Evolutionary conservation across 2,797 vertebrate species (phyloP).

Genomic region (Lagorchestes hirsutus): DNA sequence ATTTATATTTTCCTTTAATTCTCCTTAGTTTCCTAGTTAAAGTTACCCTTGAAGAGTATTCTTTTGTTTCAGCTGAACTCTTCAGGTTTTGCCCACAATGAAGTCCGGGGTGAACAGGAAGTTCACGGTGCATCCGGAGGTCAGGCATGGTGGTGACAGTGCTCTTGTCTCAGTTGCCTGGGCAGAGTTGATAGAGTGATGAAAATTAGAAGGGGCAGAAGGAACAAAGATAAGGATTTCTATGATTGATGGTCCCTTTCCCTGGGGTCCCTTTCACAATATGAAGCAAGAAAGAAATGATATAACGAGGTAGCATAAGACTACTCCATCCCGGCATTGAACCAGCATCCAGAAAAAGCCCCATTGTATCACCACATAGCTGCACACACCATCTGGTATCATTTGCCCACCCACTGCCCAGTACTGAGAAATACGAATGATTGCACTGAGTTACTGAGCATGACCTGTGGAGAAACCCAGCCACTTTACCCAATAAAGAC

Average conservation of each 20-base stretch:
- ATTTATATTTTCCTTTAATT: too few relatives aligned
- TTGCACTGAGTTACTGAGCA: not conserved
- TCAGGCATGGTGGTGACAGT: not conserved
- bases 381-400: constrained; percentile 4
- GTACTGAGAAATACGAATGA: not conserved
- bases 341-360: not conserved
- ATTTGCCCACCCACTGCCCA: constrained; percentile 4
- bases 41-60: not conserved
- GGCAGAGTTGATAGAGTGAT: not conserved
- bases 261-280: not conserved
- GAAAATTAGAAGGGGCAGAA: not conserved
- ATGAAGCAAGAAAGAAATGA: not conserved
- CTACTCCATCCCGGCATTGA: not conserved
- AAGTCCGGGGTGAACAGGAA: not conserved
- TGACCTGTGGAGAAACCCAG: constrained; percentile 3
- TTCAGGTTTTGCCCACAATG: not conserved
- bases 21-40: too few relatives aligned
- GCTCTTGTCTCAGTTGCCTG: not conserved
- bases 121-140: not conserved
- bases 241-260: not conserved
- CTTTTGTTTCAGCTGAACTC: not conserved
- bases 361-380: not conserved
- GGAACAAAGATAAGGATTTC: not conserved
- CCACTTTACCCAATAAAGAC: not conserved
- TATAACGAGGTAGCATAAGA: not conserved